Evolutionary conservation across 2,113 vertebrate genomes (phyloP), one percentile per base, ranked within the genome.

Genomic region (Gnathonemus longibarbis): DNA sequence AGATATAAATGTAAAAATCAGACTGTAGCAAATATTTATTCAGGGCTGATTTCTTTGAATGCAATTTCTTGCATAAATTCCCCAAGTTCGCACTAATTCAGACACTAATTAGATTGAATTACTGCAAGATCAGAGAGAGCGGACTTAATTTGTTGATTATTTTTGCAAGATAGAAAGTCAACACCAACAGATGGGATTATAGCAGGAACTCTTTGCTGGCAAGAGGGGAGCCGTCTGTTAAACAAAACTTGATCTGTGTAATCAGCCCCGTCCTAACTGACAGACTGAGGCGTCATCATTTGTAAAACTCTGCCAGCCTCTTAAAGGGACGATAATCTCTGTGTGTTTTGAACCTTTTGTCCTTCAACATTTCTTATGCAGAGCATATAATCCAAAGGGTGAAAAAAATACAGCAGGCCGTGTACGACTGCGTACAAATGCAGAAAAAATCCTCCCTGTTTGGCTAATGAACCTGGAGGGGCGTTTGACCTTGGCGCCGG

Each of bases 101-200:
- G 27, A 39, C 31, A 13, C n/a, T 35, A 87, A 87, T 35, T 53
- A 87, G 85, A 35, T 27, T 53, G 85, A 50, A 53, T 53, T 87
- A 11, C 85, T 49, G 27, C 1, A 39, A 48, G 39, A 45, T 84
- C 80, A 48, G n/a, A 48, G 45, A 11, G 45, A 45, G 21, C 0
- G 45, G 42, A 24, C 9, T 53, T 53, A 84, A 84, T 87, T 50
- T 87, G 85, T 87, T 87, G 50, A 53, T 87, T 87, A 87, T 53
- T 87, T 49, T 85, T 48, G 45, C 48, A 35, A 53, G 31, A 17
- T 31, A 53, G 50, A 87, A 53, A 87, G 50, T 53, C 48, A 87
- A 53, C n/a, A 52, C 19, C 85, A 50, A 53, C n/a, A 52, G 46
- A 52, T 52, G 48, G 85, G 48, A 87, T 87, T 49, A 50, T 50